Conservation (phyloP, 35 echinoderm and acorn worm species). For the Ptychodera flava region DNA sequence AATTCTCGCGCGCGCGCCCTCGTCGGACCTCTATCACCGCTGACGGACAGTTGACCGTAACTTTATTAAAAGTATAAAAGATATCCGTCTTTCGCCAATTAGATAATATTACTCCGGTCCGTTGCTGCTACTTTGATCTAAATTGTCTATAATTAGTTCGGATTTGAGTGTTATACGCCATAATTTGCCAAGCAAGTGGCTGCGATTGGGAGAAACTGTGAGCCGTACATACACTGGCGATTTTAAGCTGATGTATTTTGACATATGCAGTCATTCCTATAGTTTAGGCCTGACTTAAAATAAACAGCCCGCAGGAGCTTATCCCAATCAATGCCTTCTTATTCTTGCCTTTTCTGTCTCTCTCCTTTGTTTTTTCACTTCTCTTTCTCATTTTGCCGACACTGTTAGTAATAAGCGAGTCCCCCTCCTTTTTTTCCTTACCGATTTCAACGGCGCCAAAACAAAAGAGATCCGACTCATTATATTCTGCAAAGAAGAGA, state of each 20-base stretch:
- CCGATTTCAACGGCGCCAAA: no score
- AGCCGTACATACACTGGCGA: no score
- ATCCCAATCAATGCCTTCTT: background rate
- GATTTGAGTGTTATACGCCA: background rate
- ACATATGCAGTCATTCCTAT: background rate
- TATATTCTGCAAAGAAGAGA: no score
- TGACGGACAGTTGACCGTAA: background rate
- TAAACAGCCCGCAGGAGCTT: background rate
- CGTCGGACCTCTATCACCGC: background rate
- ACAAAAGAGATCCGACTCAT: no score
- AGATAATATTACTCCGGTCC: background rate
- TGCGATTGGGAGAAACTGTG: no score
- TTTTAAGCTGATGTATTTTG: background rate
- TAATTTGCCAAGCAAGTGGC: background rate
- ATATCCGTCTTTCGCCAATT: background rate
- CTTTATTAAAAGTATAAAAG: background rate
- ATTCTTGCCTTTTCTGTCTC: no score
- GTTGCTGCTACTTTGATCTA: background rate
- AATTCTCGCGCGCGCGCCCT: background rate
- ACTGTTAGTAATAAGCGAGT: no score
- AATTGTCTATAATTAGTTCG: background rate
- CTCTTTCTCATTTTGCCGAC: no score
- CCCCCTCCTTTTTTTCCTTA: no score
- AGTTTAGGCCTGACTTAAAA: background rate
- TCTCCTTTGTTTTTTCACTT: no score